A percentile compares a stretch with the other conserved stretches of the same genome.
Conservation (phyloP, 2,113 vertebrate species). For the Verasper variegatus region DNA sequence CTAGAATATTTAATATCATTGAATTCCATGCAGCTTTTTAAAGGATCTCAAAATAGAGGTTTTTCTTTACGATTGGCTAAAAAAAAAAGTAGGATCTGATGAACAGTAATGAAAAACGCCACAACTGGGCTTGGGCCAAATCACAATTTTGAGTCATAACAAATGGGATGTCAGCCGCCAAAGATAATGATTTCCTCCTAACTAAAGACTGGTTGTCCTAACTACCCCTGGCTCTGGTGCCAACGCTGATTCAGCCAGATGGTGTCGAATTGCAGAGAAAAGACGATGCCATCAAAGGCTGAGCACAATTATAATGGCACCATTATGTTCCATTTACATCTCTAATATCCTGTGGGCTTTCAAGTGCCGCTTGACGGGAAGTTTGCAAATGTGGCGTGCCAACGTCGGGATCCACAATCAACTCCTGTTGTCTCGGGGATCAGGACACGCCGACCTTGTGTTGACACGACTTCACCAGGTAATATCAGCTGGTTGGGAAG, state of each 20-base stretch:
- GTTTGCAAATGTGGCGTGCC: constrained; percentile 37
- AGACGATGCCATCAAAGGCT: constrained; percentile 61
- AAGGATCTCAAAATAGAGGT: not conserved
- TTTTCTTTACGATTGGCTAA: not conserved
- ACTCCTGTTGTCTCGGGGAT: constrained; percentile 9
- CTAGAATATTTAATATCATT: not conserved
- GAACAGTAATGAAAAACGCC: not conserved
- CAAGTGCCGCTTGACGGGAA: constrained; percentile 41
- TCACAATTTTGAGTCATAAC: constrained; percentile 18
- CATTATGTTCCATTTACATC: constrained; percentile 69
- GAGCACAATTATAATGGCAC: constrained; percentile 57
- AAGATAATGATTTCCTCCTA: constrained; percentile 53
- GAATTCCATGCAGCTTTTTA: not conserved
- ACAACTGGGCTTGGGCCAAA: not conserved
- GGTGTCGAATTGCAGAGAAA: constrained; percentile 52
- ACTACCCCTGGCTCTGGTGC: constrained; percentile 33
- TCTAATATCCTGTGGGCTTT: constrained; percentile 59
- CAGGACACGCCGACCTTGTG: constrained; percentile 52
- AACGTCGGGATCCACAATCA: constrained; percentile 4
- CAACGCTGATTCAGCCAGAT: constrained; percentile 67
- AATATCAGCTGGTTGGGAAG: constrained; percentile 43
- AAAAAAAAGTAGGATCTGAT: not conserved
- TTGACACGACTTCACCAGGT: constrained; percentile 23
- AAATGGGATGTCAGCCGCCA: constrained; percentile 58
- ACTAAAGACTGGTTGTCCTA: constrained; percentile 55